A percentile compares a stretch with the other conserved stretches of the same genome.
phyloP scores from a whole-genome alignment of 2,888 invertebrate genomes.

The Dexiosoma caninum region DNA sequence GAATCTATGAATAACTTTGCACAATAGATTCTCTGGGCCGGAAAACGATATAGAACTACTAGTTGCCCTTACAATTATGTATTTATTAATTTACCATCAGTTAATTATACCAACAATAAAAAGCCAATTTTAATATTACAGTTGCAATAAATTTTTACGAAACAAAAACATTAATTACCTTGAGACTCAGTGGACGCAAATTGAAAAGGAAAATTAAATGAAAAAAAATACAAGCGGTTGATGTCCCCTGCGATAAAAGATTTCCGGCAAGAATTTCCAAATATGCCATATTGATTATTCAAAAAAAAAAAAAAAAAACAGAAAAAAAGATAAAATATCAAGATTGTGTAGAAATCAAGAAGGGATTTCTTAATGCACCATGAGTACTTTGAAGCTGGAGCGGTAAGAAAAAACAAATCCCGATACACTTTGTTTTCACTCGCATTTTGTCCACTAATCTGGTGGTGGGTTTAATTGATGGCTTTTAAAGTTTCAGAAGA shows the following conservation, averaged over 20 bases:
- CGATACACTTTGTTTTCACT: conserved; percentile 22
- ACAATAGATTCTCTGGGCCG: no score
- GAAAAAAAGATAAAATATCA: conserved; percentile 32
- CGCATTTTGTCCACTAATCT: conserved; percentile 32
- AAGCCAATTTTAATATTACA: no score
- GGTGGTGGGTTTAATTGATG: conserved; percentile 55
- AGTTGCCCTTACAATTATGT: no score
- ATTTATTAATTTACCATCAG: no score
- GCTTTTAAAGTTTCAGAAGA: conserved; percentile 46
- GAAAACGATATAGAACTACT: no score
- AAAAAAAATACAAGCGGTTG: conserved; percentile 33
- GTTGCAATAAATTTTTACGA: no score
- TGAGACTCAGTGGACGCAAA: conserved; percentile 3
- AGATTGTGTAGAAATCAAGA: conserved; percentile 35
- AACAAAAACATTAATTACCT: conserved; percentile 20
- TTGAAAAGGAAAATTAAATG: conserved; percentile 11
- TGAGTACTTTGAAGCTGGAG: conserved; percentile 47
- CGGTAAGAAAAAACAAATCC: conserved; percentile 29
- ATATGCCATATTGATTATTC: conserved; percentile 44
- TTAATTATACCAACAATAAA: no score
- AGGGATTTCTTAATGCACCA: conserved; percentile 28
- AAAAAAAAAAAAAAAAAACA: background rate
- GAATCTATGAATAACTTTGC: no score
- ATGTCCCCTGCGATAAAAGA: conserved; percentile 51
- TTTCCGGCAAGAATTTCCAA: conserved; percentile 45